phyloP scores from a whole-genome alignment of 1,140 invertebrate species.

The Drosophila repletoides region DNA sequence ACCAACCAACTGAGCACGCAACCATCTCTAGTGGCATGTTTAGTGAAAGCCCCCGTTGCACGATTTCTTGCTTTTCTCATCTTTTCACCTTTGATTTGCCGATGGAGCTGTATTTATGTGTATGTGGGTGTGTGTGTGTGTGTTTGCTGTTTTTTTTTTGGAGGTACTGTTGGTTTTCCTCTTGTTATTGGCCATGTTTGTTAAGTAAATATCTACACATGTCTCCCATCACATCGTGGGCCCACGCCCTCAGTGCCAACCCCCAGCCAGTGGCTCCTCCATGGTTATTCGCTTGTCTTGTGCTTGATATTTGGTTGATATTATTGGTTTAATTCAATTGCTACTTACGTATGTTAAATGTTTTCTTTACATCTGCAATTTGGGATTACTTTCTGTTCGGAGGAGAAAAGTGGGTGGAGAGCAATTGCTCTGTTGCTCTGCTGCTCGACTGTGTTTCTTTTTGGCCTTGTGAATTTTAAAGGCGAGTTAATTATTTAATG shows the following conservation, averaged over 20 bases:
- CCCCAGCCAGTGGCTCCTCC: neutral
- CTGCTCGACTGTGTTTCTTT: neutral
- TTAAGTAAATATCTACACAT: constrained; percentile 69
- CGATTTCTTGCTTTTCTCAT: constrained; percentile 70
- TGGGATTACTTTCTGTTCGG: constrained; percentile 54
- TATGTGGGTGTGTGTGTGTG: neutral
- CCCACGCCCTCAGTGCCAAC: neutral
- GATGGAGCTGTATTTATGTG: constrained; percentile 13
- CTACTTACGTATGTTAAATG: constrained; percentile 65
- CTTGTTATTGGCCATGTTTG: constrained; percentile 55
- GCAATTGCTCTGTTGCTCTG: too few species aligned
- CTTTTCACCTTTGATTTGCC: constrained; percentile 74
- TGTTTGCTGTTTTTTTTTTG: neutral
- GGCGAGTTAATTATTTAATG: constrained; percentile 75
- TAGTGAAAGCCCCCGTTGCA: constrained; percentile 49
- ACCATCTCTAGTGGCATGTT: too few species aligned
- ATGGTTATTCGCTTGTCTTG: neutral
- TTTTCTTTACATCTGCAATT: constrained; percentile 44
- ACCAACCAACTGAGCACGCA: too few species aligned
- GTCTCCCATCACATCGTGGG: constrained; percentile 6
- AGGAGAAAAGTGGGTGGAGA: too few species aligned
- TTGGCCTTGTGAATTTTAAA: constrained; percentile 45
- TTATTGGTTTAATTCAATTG: constrained; percentile 76
- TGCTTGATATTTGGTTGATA: constrained; percentile 49
- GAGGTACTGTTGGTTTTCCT: constrained; percentile 2